phyloP scores from a whole-genome alignment of 92 coral and sea anemone species.

The Metridium senile region DNA sequence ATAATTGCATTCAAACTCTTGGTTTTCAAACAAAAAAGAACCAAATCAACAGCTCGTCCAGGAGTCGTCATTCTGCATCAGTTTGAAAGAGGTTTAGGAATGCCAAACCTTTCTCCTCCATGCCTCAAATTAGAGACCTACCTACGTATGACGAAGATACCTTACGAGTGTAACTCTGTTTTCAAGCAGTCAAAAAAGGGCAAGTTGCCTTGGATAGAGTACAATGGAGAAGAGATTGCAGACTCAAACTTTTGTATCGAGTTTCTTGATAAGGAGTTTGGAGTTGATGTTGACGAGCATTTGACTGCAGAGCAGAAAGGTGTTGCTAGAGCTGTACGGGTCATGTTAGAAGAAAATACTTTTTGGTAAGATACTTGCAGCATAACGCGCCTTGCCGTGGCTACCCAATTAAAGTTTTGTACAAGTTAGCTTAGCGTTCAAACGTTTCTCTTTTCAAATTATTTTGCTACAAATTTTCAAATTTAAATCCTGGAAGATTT shows the following conservation, averaged over 20 bases:
- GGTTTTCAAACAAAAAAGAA: neutral
- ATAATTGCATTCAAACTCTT: neutral
- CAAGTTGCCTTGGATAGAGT: slow-evolving; percentile 87
- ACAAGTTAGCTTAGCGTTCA: too few species aligned
- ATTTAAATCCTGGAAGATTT: too few species aligned
- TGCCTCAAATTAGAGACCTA: slow-evolving; percentile 85
- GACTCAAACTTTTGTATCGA: slow-evolving; percentile 88
- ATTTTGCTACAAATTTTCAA: too few species aligned
- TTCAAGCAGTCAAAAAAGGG: slow-evolving; percentile 79
- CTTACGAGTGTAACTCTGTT: slow-evolving; percentile 66
- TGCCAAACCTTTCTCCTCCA: slow-evolving; percentile 69
- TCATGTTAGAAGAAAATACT: slow-evolving; percentile 91
- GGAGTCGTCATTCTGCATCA: slow-evolving; percentile 47
- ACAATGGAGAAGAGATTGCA: slow-evolving; percentile 65
- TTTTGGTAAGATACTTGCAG: slow-evolving; percentile 75
- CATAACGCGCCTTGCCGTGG: too few species aligned
- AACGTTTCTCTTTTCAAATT: too few species aligned
- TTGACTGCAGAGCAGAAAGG: slow-evolving; percentile 62
- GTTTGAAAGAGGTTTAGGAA: slow-evolving; percentile 24
- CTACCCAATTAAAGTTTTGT: too few species aligned
- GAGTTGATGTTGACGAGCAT: slow-evolving; percentile 64
- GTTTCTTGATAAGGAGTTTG: slow-evolving; percentile 81
- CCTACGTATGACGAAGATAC: slow-evolving; percentile 83
- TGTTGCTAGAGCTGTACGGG: slow-evolving; percentile 68
- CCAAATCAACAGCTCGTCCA: slow-evolving; percentile 3